Percentiles rank a stretch among this genome's conserved stretches.
Conservation (phyloP, 2,888 invertebrate genomes). For the Aphodius sticticus region DNA sequence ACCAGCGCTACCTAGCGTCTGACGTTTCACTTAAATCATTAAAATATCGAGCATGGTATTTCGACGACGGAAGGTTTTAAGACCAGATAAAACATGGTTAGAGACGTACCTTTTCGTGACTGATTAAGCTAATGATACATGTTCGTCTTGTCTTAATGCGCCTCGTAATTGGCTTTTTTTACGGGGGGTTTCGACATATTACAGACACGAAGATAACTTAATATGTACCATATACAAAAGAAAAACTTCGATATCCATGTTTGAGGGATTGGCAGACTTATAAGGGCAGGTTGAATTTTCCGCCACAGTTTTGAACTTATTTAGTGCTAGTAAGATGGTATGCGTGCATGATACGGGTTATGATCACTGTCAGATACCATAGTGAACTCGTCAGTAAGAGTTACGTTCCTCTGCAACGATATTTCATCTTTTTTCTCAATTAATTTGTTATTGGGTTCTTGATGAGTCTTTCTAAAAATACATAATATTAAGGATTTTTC, state of each 20-base stretch:
- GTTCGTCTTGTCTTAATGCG: slow-evolving; percentile 20
- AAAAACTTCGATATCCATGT: neutral
- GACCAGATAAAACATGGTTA: neutral
- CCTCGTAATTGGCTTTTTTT: slow-evolving; percentile 10
- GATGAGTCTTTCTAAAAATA: too few species aligned
- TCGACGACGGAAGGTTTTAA: neutral
- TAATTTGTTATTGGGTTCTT: too few species aligned
- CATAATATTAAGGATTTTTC: too few species aligned
- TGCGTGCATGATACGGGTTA: too few species aligned
- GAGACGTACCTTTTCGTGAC: slow-evolving; percentile 5
- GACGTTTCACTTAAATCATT: neutral
- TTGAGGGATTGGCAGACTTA: neutral
- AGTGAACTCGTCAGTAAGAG: too few species aligned
- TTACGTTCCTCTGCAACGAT: too few species aligned
- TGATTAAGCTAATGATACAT: slow-evolving; percentile 14
- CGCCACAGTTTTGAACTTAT: too few species aligned
- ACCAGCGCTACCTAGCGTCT: neutral
- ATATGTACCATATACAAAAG: neutral
- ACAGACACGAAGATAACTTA: neutral
- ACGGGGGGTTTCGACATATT: neutral
- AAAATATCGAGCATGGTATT: neutral
- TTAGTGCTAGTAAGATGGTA: too few species aligned
- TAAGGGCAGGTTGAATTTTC: too few species aligned
- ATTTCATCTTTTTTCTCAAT: too few species aligned
- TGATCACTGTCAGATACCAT: too few species aligned